Base-by-base conservation (phyloP, 2,113 vertebrate species). In the Australoheros scitulus region DNA sequence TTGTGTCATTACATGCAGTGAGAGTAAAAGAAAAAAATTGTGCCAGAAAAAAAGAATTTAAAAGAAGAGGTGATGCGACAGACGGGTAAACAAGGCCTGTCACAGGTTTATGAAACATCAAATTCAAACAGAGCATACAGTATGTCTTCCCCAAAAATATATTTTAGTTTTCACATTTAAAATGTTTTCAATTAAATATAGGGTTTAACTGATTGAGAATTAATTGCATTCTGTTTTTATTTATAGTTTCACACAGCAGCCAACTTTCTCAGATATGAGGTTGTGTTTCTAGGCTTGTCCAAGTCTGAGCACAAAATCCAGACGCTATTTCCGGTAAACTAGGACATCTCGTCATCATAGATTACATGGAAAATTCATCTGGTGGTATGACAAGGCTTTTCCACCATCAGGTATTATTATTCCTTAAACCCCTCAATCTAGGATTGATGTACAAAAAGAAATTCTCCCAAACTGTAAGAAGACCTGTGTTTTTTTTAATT, bases 371-470 rank as follows among this genome's bases (percentile, higher is more conserved):
- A 85, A 85, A 81, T 59, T 52, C 26, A 79, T 87, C 61, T 47
- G 2, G 24, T n/a, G n/a, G 77, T 50, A 74, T 61, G 65, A 88
- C 82, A 87, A 88, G 61, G 82, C 50, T 81, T 89, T 89, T 80
- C 72, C 75, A 87, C 38, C 7, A 34, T 82, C 7, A 2, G 52
- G 15, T 50, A 87, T 80, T 72, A 82, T 63, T 85, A 63, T 72
- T 13, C 57, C 65, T 76, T 61, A 85, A 77, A 89, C 34, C 50
- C 7, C 7, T 10, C 77, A 86, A 68, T 81, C 76, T 52, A 61
- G 17, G 7, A 63, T 15, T 70, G 50, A 55, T 59, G 58, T 64
- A 34, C 29, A 32, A 60, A 14, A 13, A 15, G n/a, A 15, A 2
- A 17, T 24, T 68, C 70, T 65, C 26, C 8, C 38, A 55, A 64